Evolutionary conservation across 2,797 vertebrate species (phyloP), one percentile per base, ranked within the genome.

Genomic region (Scomberomorus guttatus): DNA sequence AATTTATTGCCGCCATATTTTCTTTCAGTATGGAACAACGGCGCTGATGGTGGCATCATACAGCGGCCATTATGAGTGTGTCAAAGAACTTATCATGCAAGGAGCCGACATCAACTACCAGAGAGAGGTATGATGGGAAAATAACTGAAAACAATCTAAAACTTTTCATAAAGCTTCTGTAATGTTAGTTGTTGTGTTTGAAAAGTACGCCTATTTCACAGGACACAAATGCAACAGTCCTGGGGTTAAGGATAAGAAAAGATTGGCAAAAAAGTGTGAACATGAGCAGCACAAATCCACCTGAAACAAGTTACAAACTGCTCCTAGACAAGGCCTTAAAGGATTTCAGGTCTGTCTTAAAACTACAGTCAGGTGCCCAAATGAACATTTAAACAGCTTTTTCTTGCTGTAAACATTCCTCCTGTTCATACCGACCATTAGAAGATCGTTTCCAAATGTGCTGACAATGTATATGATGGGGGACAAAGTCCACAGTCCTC

Each of bases 71-170:
- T 93, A 94, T 81, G 96, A 97, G 2, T 98, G 98, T 63, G 97
- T 95, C 42, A 95, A 92, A 81, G 97, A 99, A 65, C 93, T 99
- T 56, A 97, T 99, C 80, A 95, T 98, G 91, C 98, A 99, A 87
- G 98, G 98, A 83, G 97, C 98, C 0, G 97, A 99, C 89, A 98
- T 99, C 93, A 99, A 99, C 93, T 96, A 98, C 78, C 98, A 99
- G 93, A 96, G 97, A 95, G 97, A 99, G 97, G 98, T 99, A 97
- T 9, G 51, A 4, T 39, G 15, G 65, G 64, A 62, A 29, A 72
- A n/a, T 44, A 22, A 32, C 9, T 20, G 25, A 2, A 39, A 24
- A 37, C 12, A n/a, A 18, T 24, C 5, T 15, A 17, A 44, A 2
- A 44, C 3, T 18, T 55, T 46, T 52, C 29, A 27, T 15, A 27